Evolutionary conservation across 2,113 vertebrate species (phyloP).

Genomic region (Orycteropus afer): DNA sequence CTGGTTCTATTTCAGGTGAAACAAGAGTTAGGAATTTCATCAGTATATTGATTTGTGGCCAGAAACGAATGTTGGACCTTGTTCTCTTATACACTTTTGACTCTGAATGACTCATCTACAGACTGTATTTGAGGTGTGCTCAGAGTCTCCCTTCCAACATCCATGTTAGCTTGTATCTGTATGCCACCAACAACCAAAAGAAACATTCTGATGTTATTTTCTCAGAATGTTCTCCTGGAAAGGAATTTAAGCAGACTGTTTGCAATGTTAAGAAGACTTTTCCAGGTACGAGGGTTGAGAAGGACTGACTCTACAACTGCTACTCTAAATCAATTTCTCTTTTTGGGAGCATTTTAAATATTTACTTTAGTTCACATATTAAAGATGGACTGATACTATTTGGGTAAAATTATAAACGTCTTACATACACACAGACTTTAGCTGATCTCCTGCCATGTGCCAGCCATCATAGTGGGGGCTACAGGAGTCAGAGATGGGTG

Average conservation of each 20-base stretch:
- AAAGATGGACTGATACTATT: neutral
- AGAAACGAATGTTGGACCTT: slow-evolving; percentile 20
- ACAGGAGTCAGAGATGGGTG: neutral
- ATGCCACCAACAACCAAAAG: neutral
- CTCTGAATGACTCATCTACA: slow-evolving; percentile 13
- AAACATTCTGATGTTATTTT: neutral
- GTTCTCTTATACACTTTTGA: slow-evolving; percentile 21
- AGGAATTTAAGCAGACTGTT: neutral
- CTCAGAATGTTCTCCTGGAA: neutral
- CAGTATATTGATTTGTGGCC: slow-evolving; percentile 44
- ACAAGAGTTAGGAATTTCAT: slow-evolving; percentile 57
- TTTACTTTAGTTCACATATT: neutral
- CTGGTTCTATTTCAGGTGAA: slow-evolving; percentile 45
- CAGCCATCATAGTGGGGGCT: too few relatives aligned
- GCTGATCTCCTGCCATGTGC: neutral
- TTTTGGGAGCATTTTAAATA: neutral
- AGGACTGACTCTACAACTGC: neutral
- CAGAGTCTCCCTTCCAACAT: neutral
- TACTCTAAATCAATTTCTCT: neutral
- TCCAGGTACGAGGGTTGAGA: neutral
- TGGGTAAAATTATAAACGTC: neutral
- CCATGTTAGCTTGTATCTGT: neutral
- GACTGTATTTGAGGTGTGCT: neutral
- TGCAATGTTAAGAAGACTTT: slow-evolving; percentile 12
- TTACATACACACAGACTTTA: neutral